phyloP scores from a whole-genome alignment of 2,888 invertebrate species.

The Synergus itoensis region DNA sequence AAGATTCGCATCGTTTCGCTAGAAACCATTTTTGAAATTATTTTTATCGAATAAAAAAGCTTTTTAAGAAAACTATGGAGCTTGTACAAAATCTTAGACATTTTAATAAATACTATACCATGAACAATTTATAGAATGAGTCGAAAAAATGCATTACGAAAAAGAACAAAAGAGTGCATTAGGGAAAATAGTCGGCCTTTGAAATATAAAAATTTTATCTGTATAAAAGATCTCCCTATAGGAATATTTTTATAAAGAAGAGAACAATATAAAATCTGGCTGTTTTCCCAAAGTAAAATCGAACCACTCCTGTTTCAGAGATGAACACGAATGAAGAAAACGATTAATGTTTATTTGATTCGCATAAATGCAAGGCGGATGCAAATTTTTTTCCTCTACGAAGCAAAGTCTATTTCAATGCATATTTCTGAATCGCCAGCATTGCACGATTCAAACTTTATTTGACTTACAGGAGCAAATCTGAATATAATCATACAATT shows the following conservation, averaged over 20 bases:
- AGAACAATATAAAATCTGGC: not conserved
- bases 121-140: not conserved
- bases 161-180: not conserved
- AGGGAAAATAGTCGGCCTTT: not conserved
- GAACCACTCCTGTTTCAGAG: not conserved
- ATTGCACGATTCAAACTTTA: not conserved
- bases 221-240: not conserved
- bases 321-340: not conserved
- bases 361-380: not conserved
- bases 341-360: not conserved
- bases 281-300: not conserved
- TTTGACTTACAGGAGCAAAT: conserved; percentile 12
- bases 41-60: not conserved
- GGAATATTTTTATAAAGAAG: not conserved
- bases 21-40: not conserved
- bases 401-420: not conserved
- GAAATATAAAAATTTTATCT: not conserved
- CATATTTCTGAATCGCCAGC: not conserved
- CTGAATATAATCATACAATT: not conserved
- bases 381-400: conserved; percentile 1
- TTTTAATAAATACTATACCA: too few species aligned
- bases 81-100: too few species aligned
- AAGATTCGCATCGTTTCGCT: not conserved
- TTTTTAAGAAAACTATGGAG: not conserved
- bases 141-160: not conserved